phyloP scores from a whole-genome alignment of 2,113 vertebrate species.

The Pseudopodoces humilis region DNA sequence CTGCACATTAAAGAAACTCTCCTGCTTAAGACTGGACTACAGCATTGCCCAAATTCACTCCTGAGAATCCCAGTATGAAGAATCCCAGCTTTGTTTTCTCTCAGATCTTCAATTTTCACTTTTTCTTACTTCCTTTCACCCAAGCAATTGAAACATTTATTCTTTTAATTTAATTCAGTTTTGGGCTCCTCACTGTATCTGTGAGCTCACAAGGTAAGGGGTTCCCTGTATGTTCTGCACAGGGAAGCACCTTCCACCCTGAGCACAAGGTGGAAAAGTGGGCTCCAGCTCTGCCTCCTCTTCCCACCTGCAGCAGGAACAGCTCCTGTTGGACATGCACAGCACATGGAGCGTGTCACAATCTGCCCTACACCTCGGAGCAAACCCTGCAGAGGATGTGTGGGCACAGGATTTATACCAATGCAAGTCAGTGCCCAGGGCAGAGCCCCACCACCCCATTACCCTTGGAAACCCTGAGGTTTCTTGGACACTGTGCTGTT shows the following conservation, averaged over 20 bases:
- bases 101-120: neutral
- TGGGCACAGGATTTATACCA: neutral
- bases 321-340: neutral
- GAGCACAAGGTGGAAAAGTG: neutral
- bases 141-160: neutral
- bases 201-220: neutral
- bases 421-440: neutral
- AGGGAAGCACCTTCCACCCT: neutral
- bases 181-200: rapidly evolving
- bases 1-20: neutral
- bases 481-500: neutral
- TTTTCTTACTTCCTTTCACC: neutral
- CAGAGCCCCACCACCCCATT: neutral
- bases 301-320: neutral
- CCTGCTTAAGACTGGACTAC: neutral
- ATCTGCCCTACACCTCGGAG: neutral
- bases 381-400: neutral
- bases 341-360: rapidly evolving
- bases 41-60: neutral
- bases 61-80: neutral
- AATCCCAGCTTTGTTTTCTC: neutral
- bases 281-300: neutral
- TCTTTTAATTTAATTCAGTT: neutral
- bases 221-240: neutral
- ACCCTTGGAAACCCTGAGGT: neutral